Evolutionary conservation across 2,888 invertebrate genomes (phyloP).

Genomic region (Heliothis peltigera): DNA sequence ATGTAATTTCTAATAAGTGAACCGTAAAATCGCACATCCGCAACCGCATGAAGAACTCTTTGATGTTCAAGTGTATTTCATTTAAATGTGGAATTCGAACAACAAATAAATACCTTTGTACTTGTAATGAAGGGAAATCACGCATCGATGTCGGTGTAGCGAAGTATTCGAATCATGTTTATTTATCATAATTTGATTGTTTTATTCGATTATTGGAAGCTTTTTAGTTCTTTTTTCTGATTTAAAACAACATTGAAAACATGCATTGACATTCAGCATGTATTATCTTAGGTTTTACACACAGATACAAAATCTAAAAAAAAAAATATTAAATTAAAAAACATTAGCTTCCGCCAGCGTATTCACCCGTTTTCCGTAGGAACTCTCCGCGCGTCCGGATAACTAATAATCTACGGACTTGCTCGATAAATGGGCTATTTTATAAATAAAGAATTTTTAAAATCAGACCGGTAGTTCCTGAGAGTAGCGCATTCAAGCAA

Average conservation of each 20-base stretch:
- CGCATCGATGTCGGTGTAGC: slow-evolving; percentile 3
- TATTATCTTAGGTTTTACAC: too few relatives aligned
- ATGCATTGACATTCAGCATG: too few relatives aligned
- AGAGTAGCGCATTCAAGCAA: too few relatives aligned
- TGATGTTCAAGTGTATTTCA: slow-evolving; percentile 52
- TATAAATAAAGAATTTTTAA: too few relatives aligned
- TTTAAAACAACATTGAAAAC: too few relatives aligned
- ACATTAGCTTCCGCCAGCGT: too few relatives aligned
- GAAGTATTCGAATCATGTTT: slow-evolving; percentile 13
- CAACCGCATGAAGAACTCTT: slow-evolving; percentile 42
- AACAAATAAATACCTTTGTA: slow-evolving; percentile 40
- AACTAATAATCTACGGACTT: too few relatives aligned
- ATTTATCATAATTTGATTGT: not conserved
- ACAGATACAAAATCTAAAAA: too few relatives aligned
- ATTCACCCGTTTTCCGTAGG: too few relatives aligned
- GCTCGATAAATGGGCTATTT: slow-evolving; percentile 5
- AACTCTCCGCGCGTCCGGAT: too few relatives aligned
- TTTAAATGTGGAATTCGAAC: slow-evolving; percentile 38
- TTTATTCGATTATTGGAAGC: not conserved
- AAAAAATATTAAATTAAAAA: too few relatives aligned
- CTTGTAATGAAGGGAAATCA: slow-evolving; percentile 23
- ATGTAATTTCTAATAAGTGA: slow-evolving; percentile 53
- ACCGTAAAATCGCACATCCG: slow-evolving; percentile 49
- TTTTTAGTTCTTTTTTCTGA: not conserved
- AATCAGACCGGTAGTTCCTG: too few relatives aligned